phyloP scores from a whole-genome alignment of 2,888 invertebrate species.

The Hydriomena furcata region DNA sequence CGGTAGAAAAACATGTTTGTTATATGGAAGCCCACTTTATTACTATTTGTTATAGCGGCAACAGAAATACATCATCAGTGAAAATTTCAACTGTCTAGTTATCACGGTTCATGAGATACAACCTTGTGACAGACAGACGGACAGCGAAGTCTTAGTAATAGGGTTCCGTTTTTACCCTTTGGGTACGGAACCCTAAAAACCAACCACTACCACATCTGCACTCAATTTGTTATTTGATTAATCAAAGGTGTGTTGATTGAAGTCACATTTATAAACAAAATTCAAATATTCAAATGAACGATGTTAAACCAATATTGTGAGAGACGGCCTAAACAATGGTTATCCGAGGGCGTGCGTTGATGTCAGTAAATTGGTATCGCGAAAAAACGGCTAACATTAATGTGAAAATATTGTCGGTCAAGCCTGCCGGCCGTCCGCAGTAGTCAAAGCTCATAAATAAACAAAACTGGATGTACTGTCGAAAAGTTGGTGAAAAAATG shows the following conservation, averaged over 20 bases:
- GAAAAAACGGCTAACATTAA: constrained; percentile 66
- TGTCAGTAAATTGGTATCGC: constrained; percentile 61
- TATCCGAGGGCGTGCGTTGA: constrained; percentile 44
- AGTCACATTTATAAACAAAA: not conserved
- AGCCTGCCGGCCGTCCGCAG: constrained; percentile 64
- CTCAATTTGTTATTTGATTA: not conserved
- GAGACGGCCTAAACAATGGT: constrained; percentile 46
- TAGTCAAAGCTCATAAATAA: constrained; percentile 80
- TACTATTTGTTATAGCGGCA: no score
- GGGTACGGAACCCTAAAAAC: no score
- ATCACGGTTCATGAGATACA: no score
- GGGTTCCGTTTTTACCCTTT: no score
- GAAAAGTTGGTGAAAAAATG: constrained; percentile 75
- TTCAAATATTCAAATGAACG: constrained; percentile 14
- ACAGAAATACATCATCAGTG: no score
- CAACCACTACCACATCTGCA: no score
- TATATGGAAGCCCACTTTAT: no score
- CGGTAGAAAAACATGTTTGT: no score
- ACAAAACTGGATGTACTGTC: constrained; percentile 79
- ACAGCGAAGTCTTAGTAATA: no score
- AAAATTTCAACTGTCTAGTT: no score
- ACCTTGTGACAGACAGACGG: no score
- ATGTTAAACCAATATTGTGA: constrained; percentile 44
- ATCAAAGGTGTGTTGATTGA: constrained; percentile 1
- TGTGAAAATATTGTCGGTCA: constrained; percentile 71